These are phyloP conservation scores for Podarcis siculus DNA, from an alignment of 2,797 vertebrate species.

Conservation along the genomic window DNA sequence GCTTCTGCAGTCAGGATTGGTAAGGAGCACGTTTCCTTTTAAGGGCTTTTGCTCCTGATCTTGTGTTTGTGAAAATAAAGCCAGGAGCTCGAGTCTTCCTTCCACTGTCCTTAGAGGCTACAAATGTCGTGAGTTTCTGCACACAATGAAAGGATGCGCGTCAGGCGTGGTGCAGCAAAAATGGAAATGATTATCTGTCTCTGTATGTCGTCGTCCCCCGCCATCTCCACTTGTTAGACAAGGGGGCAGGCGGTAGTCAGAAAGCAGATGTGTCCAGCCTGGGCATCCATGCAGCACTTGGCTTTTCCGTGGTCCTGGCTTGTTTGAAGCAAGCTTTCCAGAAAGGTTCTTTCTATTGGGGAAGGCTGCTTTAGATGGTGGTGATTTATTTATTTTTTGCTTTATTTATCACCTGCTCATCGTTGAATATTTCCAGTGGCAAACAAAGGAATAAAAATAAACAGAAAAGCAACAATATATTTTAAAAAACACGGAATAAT, in stretches of 20 bases:
- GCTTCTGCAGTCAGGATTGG: too few relatives aligned
- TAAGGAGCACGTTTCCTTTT: constrained; percentile 18
- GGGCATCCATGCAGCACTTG: background rate
- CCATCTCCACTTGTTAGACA: background rate
- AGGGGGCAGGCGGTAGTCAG: too few relatives aligned
- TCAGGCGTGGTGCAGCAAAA: fast-evolving
- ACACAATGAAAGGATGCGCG: background rate
- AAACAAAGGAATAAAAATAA: too few relatives aligned
- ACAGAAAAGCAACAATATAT: too few relatives aligned
- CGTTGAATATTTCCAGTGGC: too few relatives aligned
- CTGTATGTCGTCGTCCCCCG: background rate
- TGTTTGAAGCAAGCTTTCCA: background rate
- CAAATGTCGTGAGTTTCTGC: background rate
- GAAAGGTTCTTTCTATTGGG: too few relatives aligned
- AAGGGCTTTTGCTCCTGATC: background rate
- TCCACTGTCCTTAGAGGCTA: too few relatives aligned
- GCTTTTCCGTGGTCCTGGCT: background rate
- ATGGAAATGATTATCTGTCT: fast-evolving
- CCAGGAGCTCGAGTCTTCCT: background rate
- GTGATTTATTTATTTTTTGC: background rate
- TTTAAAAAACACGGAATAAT: too few relatives aligned
- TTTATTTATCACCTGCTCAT: too few relatives aligned
- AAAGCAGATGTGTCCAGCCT: background rate
- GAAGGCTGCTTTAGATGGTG: background rate
- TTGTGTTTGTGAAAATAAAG: background rate